These are phyloP conservation scores for Hylyphantes graminicola DNA, from an alignment of 1,140 invertebrate species.

Conservation along the genomic window DNA sequence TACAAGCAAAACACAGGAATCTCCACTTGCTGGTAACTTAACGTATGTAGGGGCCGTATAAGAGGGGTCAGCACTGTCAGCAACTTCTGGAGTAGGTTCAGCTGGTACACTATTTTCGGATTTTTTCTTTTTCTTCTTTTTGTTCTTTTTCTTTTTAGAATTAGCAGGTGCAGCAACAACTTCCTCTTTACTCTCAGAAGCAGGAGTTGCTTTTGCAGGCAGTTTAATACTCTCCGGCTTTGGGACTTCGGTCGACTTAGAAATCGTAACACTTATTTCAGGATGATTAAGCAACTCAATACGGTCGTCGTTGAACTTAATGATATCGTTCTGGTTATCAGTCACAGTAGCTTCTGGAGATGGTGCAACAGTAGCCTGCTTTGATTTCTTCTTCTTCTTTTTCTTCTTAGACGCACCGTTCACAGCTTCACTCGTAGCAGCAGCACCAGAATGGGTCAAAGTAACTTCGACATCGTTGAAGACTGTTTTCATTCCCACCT, in stretches of 20 bases:
- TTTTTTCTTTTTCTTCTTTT: slow-evolving; percentile 48
- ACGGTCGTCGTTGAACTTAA: slow-evolving; percentile 33
- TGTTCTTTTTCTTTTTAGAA: slow-evolving; percentile 53
- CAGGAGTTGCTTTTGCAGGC: not conserved
- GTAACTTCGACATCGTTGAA: slow-evolving; percentile 48
- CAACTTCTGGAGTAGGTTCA: slow-evolving; percentile 3
- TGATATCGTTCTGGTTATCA: not conserved
- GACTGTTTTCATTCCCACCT: slow-evolving; percentile 21
- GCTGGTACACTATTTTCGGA: not conserved
- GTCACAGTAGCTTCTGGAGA: slow-evolving; percentile 5
- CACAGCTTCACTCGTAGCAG: not conserved
- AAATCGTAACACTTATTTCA: slow-evolving; percentile 53
- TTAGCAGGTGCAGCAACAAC: not conserved
- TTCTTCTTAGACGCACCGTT: slow-evolving; percentile 38
- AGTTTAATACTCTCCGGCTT: not conserved
- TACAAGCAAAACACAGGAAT: slow-evolving; percentile 37
- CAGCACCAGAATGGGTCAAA: slow-evolving; percentile 16
- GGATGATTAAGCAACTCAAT: slow-evolving; percentile 50
- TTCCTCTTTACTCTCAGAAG: not conserved
- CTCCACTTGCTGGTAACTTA: slow-evolving; percentile 19
- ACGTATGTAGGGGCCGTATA: slow-evolving; percentile 36
- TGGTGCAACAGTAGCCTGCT: not conserved
- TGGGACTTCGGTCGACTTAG: not conserved
- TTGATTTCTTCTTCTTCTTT: slow-evolving; percentile 46
- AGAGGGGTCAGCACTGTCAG: not conserved